Evolutionary conservation across 2,113 vertebrate species (phyloP), one percentile per base, ranked within the genome.

Genomic region (Guaruba guarouba): DNA sequence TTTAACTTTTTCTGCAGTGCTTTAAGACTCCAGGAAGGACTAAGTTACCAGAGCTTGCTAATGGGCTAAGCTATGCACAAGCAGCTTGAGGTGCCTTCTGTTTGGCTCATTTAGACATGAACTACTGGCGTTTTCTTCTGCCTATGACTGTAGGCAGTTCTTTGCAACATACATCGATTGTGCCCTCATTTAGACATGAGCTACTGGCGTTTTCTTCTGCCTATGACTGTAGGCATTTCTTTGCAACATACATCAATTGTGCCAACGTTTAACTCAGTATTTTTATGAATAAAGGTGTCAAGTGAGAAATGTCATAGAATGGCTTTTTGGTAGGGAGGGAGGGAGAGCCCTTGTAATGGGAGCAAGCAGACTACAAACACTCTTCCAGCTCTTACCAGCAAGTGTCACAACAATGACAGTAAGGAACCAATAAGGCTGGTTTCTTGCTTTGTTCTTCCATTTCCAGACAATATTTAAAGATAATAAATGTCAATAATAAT

Each of bases 311-410:
- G 27, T 24, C 25, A 37, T 9, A 39, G 48, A 51, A 37, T 13
- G 12, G 8, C 6, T 16, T 43, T 35, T 41, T 35, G 10, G 49
- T 51, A 27, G 49, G 24, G 27, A 28, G 25, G 1, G 39, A 35
- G 28, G 22, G n/a, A 24, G 33, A 33, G 35, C 55, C 35, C 25
- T 39, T 59, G 18, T 13, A 57, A 71, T 16, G 19, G n/a, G 25
- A 59, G 20, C 43, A 59, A 76, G 39, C 8, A n/a, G 54, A 18
- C 29, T 46, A 18, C 44, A 70, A 29, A 43, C 10, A 17, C 37
- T 85, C 57, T 94, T 77, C 84, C 69, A 70, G 41, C n/a, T 70
- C 35, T 78, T 90, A 48, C 92, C 95, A 92, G 90, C 90, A 95
- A 90, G 70, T 93, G 94, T 87, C 91, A 84, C 51, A 93, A 31